Percentiles rank a stretch among this genome's conserved stretches.
Evolutionary conservation across 2,113 vertebrate species (phyloP).

Genomic region (Corydoras sp.): DNA sequence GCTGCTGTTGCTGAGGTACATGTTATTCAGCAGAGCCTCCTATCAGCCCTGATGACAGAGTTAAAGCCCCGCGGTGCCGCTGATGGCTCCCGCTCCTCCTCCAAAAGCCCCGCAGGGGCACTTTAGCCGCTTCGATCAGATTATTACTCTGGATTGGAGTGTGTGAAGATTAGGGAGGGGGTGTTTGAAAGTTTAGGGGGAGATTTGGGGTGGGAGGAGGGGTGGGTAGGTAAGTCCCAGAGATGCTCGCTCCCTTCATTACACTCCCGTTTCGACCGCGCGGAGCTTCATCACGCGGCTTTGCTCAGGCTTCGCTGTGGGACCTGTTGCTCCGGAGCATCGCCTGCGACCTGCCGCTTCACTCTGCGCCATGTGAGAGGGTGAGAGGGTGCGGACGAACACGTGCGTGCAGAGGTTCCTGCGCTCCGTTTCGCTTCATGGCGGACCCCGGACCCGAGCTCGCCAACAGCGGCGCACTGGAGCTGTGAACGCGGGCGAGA

Average conservation of each 20-base stretch:
- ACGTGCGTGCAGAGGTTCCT: not conserved
- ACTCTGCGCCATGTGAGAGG: not conserved
- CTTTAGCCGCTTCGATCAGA: slow-evolving; percentile 54
- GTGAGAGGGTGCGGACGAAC: not conserved
- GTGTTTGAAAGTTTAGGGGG: not conserved
- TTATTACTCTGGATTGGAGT: slow-evolving; percentile 43
- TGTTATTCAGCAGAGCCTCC: no score
- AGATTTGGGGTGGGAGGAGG: slow-evolving; percentile 20
- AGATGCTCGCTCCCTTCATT: slow-evolving; percentile 43
- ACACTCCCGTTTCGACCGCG: not conserved
- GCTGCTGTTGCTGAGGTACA: no score
- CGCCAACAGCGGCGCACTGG: not conserved
- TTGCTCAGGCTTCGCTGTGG: no score
- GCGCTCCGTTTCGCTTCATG: not conserved
- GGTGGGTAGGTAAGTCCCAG: slow-evolving; percentile 50
- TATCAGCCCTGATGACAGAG: not conserved
- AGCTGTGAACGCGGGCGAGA: slow-evolving; percentile 17
- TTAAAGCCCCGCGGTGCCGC: slow-evolving; percentile 17
- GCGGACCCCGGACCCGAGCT: not conserved
- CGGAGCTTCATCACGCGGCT: no score
- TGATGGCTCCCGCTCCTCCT: slow-evolving; percentile 31
- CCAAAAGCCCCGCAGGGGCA: slow-evolving; percentile 38
- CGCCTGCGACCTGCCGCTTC: not conserved
- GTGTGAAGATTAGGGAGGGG: slow-evolving; percentile 21
- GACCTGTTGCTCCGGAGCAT: not conserved